Evolutionary conservation across 2,888 invertebrate species (phyloP), one percentile per base, ranked within the genome.

Genomic region (Rhodophaea formosa): DNA sequence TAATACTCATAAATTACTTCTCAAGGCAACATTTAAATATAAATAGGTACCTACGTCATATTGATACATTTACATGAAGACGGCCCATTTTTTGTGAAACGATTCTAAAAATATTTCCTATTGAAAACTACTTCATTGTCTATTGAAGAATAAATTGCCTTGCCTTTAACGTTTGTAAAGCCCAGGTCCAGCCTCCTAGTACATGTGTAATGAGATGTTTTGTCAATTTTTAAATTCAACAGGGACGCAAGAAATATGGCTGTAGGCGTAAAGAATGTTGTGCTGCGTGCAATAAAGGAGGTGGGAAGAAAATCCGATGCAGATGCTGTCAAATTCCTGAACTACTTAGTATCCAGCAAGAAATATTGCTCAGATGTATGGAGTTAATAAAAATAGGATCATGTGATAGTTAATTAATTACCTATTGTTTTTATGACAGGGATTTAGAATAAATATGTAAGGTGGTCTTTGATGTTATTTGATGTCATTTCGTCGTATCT

Each of bases 181-280:
- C n/a, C n/a, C n/a, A n/a, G n/a, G n/a, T n/a, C n/a, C n/a, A n/a
- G n/a, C n/a, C n/a, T n/a, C n/a, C n/a, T n/a, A n/a, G n/a, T n/a
- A n/a, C n/a, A n/a, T 42, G n/a, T n/a, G n/a, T n/a, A 10, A 6
- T 42, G 15, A 15, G 1, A n/a, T n/a, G n/a, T n/a, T n/a, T n/a
- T n/a, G n/a, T n/a, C n/a, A n/a, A n/a, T n/a, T 10, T 51, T 15
- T 15, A 5, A 15, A 32, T 35, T 35, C 8, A n/a, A n/a, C 88
- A 99, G 99, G 69, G 99, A 99, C 92, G 99, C 99, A 2, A 96
- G 97, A 75, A 97, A 97, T 78, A 99, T 99, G 99, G 99, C 99
- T 8, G 95, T 96, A 56, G 99, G 99, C 82, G 99, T 99, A 0
- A 96, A 98, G 80, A 96, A 97, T 77, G 96, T 97, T 64, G 92